Conservation (phyloP, 53 echinoderm and acorn worm species). For the Crossaster papposus region DNA sequence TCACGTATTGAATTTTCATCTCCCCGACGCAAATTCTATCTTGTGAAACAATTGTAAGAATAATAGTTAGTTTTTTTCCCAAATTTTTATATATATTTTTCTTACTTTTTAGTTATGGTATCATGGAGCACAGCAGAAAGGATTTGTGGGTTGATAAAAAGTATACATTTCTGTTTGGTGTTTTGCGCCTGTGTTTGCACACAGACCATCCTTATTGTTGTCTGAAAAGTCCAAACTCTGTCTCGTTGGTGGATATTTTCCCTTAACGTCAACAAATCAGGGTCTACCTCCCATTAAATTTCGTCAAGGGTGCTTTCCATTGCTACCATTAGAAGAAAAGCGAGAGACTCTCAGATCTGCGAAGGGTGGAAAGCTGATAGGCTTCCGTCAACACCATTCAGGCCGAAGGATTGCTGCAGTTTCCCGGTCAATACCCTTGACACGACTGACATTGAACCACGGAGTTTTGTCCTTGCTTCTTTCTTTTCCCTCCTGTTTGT, state of each 20-base stretch:
- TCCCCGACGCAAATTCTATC: no score
- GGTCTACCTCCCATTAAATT: conserved; percentile 28
- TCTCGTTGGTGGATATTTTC: background rate
- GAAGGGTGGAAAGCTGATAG: conserved; percentile 37
- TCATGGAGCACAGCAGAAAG: no score
- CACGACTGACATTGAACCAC: conserved; percentile 60
- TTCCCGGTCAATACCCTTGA: conserved; percentile 55
- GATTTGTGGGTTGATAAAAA: no score
- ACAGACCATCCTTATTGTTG: no score
- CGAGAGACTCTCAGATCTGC: conserved; percentile 1
- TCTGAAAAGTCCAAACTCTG: background rate
- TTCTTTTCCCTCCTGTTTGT: background rate
- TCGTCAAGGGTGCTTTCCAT: conserved; percentile 33
- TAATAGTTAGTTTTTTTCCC: no score
- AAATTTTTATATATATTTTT: no score
- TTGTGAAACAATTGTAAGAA: no score
- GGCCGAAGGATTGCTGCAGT: background rate
- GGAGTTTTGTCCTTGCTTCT: background rate
- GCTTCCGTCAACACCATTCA: conserved; percentile 25
- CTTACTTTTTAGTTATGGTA: no score
- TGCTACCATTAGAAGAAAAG: background rate
- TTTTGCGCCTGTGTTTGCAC: no score
- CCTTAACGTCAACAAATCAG: background rate
- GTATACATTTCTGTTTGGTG: no score
- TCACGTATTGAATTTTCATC: no score